These are phyloP conservation scores for Microplitis mediator DNA, from an alignment of 1,140 invertebrate genomes.

Conservation along the genomic window DNA sequence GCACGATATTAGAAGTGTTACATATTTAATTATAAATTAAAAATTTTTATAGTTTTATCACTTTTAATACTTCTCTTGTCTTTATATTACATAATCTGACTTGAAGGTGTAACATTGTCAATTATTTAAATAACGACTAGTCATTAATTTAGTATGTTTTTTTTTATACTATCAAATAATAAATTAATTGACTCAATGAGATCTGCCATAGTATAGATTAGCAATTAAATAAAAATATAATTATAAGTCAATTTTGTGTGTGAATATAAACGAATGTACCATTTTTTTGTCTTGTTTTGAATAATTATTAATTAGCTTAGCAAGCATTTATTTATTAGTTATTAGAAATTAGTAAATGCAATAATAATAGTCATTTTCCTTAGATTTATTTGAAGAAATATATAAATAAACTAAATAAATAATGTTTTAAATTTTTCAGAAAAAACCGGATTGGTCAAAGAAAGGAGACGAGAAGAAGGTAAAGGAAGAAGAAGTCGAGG, in stretches of 20 bases:
- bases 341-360: neutral
- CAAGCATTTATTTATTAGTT: neutral
- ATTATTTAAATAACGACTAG: neutral
- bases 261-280: neutral
- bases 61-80: neutral
- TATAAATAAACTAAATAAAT: neutral
- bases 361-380: neutral
- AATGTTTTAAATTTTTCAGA: constrained; percentile 67
- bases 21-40: neutral
- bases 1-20: constrained; percentile 11
- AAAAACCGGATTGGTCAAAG: constrained; percentile 91
- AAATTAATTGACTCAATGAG: neutral
- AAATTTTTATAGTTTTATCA: neutral
- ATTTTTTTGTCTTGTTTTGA: neutral
- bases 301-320: neutral
- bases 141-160: neutral
- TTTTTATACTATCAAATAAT: neutral
- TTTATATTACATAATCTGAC: neutral
- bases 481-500: constrained; percentile 84
- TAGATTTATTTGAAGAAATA: neutral
- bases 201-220: neutral
- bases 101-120: neutral
- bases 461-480: constrained; percentile 86
- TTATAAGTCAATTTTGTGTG: neutral
- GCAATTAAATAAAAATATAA: neutral